Evolutionary conservation across 2,797 vertebrate species (phyloP).

Genomic region (Rousettus madagascariensis): DNA sequence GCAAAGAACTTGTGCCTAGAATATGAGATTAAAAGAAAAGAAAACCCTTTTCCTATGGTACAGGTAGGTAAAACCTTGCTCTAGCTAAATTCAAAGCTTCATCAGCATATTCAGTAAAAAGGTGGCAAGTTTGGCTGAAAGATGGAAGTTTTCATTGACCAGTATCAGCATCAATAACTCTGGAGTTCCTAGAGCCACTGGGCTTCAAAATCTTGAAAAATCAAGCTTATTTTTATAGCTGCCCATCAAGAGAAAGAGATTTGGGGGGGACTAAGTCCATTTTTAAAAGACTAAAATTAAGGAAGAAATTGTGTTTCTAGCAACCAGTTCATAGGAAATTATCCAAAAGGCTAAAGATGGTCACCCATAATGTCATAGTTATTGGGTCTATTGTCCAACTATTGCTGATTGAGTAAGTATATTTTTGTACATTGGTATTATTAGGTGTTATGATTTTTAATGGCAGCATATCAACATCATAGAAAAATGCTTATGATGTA

Average conservation of each 20-base stretch:
- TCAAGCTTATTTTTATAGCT: constrained; percentile 30
- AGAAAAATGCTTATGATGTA: not conserved
- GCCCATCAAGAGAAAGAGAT: not conserved
- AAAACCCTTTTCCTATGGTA: not conserved
- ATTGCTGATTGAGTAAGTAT: not conserved
- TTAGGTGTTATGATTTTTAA: not conserved
- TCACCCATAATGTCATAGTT: not conserved
- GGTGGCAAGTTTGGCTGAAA: not conserved
- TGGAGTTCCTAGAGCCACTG: not conserved
- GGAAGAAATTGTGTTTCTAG: not conserved
- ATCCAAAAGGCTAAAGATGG: not conserved
- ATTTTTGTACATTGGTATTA: not conserved
- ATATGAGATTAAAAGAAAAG: not conserved
- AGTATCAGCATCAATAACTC: not conserved
- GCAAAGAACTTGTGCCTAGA: not conserved
- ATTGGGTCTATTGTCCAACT: not conserved
- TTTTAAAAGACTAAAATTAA: not conserved
- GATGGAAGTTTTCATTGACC: not conserved
- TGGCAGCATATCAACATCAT: not conserved
- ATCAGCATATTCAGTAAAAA: not conserved
- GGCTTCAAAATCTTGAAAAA: not conserved
- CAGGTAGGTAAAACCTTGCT: not conserved
- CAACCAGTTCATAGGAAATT: not conserved
- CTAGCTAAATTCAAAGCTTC: not conserved
- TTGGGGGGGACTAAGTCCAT: not conserved